Evolutionary conservation across 2,797 vertebrate species (phyloP).

Genomic region (Salmo trutta): DNA sequence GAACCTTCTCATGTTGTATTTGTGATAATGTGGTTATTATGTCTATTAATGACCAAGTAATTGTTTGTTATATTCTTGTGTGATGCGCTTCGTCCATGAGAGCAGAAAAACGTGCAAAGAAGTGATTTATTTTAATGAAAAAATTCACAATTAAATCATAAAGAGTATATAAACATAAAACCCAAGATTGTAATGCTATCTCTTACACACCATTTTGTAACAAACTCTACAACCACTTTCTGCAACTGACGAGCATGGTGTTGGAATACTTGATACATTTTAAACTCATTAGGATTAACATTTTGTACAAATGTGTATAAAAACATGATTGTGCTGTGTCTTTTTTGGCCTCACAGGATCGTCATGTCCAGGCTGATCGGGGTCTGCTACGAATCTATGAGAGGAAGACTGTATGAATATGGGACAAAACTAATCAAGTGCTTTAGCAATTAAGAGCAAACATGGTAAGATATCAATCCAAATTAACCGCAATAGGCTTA

Average conservation of each 20-base stretch:
- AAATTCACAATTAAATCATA: not conserved
- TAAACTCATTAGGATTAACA: slow-evolving; percentile 8
- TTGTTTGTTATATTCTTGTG: slow-evolving; percentile 49
- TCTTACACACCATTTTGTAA: not conserved
- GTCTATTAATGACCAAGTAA: slow-evolving; percentile 7
- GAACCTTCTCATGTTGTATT: slow-evolving; percentile 36
- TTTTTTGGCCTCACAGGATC: slow-evolving; percentile 3
- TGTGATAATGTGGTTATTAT: slow-evolving; percentile 1
- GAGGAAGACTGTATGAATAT: slow-evolving; percentile 8
- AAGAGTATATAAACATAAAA: not conserved
- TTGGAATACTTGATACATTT: not conserved
- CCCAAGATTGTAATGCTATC: not conserved
- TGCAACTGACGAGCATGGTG: not conserved
- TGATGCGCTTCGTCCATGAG: slow-evolving; percentile 9
- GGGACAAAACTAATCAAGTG: slow-evolving; percentile 1
- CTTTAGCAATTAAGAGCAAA: not conserved
- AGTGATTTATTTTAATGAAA: not conserved
- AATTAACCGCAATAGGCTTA: not conserved
- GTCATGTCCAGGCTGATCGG: slow-evolving; percentile 86
- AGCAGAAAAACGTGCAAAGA: not conserved
- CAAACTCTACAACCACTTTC: not conserved
- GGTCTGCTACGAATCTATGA: slow-evolving; percentile 78
- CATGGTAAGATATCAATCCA: not conserved
- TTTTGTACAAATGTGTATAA: not conserved
- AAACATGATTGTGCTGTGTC: not conserved